Conservation (phyloP, 2,797 vertebrate genomes). For the Halcyon chelicuti region DNA sequence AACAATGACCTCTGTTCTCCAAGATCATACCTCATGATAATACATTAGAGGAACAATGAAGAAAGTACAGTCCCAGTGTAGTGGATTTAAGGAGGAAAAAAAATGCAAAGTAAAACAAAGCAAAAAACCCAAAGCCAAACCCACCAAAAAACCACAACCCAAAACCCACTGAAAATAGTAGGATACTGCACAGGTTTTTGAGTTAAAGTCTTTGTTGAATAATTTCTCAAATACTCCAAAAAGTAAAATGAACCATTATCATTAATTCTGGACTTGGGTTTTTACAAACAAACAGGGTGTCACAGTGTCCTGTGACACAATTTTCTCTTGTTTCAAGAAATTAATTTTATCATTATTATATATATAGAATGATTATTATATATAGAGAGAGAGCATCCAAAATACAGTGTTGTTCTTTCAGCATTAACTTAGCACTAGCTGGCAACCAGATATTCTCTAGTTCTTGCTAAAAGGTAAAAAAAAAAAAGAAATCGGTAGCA, state of each 20-base stretch:
- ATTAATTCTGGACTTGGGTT: background rate
- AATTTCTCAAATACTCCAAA: background rate
- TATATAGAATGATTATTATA: too few species aligned
- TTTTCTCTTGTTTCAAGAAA: background rate
- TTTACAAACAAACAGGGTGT: background rate
- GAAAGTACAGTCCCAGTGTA: background rate
- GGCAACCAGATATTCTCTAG: accelerated
- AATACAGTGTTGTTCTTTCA: background rate
- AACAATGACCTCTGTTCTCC: background rate
- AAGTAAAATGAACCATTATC: accelerated
- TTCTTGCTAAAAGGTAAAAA: background rate
- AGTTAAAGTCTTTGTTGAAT: background rate
- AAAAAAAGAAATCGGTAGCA: background rate
- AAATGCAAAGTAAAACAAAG: background rate
- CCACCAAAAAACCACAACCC: too few species aligned
- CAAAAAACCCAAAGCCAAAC: background rate
- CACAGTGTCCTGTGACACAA: background rate
- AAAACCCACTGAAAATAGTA: background rate
- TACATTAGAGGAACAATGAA: background rate
- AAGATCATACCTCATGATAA: background rate
- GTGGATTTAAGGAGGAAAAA: background rate
- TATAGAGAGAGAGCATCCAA: background rate
- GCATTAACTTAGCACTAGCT: background rate
- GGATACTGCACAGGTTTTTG: background rate
- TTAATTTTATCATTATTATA: background rate